A percentile compares a stretch with the other conserved stretches of the same genome.
phyloP scores from a whole-genome alignment of 2,888 invertebrate species.

The Orchestes rusci region DNA sequence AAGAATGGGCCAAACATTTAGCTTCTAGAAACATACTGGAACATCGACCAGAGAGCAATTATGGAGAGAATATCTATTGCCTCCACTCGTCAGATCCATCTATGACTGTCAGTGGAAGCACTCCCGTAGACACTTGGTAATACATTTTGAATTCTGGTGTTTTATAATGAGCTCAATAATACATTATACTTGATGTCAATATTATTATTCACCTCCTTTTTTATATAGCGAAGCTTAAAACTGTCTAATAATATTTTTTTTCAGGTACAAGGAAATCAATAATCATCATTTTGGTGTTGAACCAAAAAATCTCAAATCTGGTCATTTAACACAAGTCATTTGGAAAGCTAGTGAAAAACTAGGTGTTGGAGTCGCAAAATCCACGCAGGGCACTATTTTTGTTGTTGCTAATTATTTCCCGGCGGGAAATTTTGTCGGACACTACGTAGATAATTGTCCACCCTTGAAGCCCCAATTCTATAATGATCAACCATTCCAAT shows the following conservation, averaged over 20 bases:
- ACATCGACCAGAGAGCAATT: conserved; percentile 68
- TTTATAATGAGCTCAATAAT: too few species aligned
- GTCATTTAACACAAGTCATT: conserved; percentile 67
- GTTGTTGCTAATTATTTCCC: conserved; percentile 90
- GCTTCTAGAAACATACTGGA: conserved; percentile 59
- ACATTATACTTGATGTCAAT: too few species aligned
- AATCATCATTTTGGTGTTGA: conserved; percentile 57
- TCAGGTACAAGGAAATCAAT: conserved; percentile 54
- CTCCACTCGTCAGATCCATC: conserved; percentile 67
- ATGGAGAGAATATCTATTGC: conserved; percentile 79
- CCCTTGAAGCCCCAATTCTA: conserved; percentile 41
- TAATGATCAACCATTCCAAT: conserved; percentile 10
- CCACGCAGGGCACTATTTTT: conserved; percentile 66
- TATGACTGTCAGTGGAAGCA: conserved; percentile 57
- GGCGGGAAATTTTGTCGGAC: conserved; percentile 77
- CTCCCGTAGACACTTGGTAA: conserved; percentile 70
- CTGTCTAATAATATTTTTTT: not conserved
- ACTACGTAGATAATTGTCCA: conserved; percentile 66
- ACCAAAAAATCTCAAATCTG: conserved; percentile 54
- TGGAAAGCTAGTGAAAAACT: conserved; percentile 60
- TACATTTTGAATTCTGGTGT: not conserved
- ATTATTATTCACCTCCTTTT: too few species aligned
- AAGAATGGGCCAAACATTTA: conserved; percentile 65
- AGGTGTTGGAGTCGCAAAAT: conserved; percentile 61
- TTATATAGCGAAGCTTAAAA: not conserved